These are phyloP conservation scores for Cephonodes hylas DNA, from an alignment of 2,888 invertebrate species.

Conservation along the genomic window DNA sequence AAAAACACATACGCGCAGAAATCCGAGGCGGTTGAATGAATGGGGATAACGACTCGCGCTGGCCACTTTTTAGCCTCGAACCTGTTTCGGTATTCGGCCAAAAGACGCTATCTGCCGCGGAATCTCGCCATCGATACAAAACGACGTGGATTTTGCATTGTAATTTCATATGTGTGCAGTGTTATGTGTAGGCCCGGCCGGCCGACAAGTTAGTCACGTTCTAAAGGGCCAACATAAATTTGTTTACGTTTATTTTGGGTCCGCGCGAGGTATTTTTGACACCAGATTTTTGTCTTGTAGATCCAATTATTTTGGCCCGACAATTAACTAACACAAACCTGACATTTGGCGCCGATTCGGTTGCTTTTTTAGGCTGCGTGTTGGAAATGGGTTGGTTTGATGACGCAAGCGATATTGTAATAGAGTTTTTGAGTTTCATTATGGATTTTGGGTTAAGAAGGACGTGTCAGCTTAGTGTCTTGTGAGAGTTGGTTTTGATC, in stretches of 20 bases:
- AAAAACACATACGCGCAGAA: conserved; percentile 43
- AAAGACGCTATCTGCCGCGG: conserved; percentile 47
- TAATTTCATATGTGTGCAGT: conserved; percentile 30
- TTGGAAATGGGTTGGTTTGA: not conserved
- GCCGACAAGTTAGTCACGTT: conserved; percentile 34
- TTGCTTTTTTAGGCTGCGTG: not conserved
- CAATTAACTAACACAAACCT: conserved; percentile 13
- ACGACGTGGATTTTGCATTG: conserved; percentile 43
- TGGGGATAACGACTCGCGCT: conserved; percentile 45
- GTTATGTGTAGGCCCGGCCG: conserved; percentile 21
- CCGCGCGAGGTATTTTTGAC: conserved; percentile 13
- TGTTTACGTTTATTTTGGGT: conserved; percentile 19
- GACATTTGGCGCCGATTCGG: conserved; percentile 10
- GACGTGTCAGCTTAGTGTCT: conserved; percentile 10
- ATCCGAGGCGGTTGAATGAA: conserved; percentile 50
- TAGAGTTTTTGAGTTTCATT: not conserved
- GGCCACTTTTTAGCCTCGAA: conserved; percentile 47
- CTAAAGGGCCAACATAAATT: conserved; percentile 29
- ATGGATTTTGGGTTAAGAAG: not conserved
- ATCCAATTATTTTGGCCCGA: conserved; percentile 15
- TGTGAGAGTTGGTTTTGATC: not conserved
- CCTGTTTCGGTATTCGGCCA: conserved; percentile 50
- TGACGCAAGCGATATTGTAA: not conserved
- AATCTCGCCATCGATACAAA: conserved; percentile 54
- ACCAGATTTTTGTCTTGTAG: conserved; percentile 13